A percentile compares a stretch with the other conserved stretches of the same genome.
phyloP scores from a whole-genome alignment of 2,888 invertebrate genomes.

The Eupeodes luniger region DNA sequence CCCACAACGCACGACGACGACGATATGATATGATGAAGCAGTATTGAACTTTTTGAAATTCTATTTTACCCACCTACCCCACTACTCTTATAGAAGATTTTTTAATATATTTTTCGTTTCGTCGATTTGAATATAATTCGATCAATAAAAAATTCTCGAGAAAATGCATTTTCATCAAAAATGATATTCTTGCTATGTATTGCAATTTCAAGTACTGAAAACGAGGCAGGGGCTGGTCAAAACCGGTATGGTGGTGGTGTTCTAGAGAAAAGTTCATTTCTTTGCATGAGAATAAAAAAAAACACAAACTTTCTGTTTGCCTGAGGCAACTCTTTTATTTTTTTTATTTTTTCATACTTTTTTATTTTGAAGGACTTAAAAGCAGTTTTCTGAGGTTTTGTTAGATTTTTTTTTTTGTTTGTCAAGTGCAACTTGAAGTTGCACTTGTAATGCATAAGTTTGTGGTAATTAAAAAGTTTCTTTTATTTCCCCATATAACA shows the following conservation, averaged over 20 bases:
- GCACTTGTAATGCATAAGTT: constrained; percentile 36
- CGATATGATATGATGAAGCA: not conserved
- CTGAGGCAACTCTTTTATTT: constrained; percentile 22
- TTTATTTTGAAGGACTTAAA: constrained; percentile 20
- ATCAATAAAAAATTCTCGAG: constrained; percentile 42
- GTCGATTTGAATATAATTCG: constrained; percentile 44
- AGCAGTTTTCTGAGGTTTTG: constrained; percentile 40
- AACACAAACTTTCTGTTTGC: not conserved
- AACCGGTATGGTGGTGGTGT: not conserved
- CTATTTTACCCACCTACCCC: not conserved
- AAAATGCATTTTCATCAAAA: constrained; percentile 25
- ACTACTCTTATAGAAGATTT: not conserved
- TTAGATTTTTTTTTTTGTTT: constrained; percentile 9
- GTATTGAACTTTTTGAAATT: constrained; percentile 6
- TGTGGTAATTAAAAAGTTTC: constrained; percentile 58
- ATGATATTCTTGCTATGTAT: constrained; percentile 24
- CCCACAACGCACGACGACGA: too few species aligned
- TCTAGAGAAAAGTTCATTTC: constrained; percentile 6
- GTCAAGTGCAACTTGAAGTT: constrained; percentile 20
- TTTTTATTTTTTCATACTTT: constrained; percentile 2
- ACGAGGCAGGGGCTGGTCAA: not conserved
- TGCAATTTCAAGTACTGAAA: not conserved
- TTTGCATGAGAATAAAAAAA: not conserved
- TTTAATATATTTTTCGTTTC: constrained; percentile 12
- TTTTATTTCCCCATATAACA: constrained; percentile 1